Evolutionary conservation across 2,888 invertebrate genomes (phyloP), one percentile per base, ranked within the genome.

Genomic region (Taphrorychus bicolor): DNA sequence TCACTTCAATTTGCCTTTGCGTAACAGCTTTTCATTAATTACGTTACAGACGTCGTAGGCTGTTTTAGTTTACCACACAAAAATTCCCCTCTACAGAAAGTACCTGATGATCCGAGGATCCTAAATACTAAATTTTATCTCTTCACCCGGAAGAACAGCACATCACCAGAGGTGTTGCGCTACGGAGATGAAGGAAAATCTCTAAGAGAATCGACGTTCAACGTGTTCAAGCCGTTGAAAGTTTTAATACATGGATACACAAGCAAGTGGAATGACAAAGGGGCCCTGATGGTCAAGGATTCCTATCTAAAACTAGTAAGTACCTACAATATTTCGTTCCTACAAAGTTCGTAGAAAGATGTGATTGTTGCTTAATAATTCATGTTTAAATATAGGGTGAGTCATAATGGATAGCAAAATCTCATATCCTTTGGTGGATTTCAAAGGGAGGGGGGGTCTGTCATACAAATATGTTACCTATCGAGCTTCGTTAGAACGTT

Each of bases 161-260:
- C 81, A 57, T 76, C 82, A 1, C 84, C 86, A 3, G 78, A 84
- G 64, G 67, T 82, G 3, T 70, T 86, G 3, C 72, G 77, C 5
- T 86, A 86, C 72, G 83, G 84, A 3, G 86, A 87, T 69, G 76
- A 81, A 11, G 81, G 81, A 0, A 74, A 78, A 60, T 85, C 86
- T 0, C 76, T 87, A 18, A 72, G 72, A 23, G 72, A 76, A 41
- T 86, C 87, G 0, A 79, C 77, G 42, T 86, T 86, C 70, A 80
- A 85, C 71, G 73, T 76, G 0, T 79, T 77, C 2, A 82, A 82
- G 66, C 80, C 82, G 0, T 73, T 86, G 22, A 87, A 86, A 73
- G 79, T 87, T 49, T 76, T 87, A 16, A 83, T 87, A 17, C 88
- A 88, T 72, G 88, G 88, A 0, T 87, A 83, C 74, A 85, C 86